Conservation (phyloP, 2,888 invertebrate genomes). For the Synanthedon vespiformis region DNA sequence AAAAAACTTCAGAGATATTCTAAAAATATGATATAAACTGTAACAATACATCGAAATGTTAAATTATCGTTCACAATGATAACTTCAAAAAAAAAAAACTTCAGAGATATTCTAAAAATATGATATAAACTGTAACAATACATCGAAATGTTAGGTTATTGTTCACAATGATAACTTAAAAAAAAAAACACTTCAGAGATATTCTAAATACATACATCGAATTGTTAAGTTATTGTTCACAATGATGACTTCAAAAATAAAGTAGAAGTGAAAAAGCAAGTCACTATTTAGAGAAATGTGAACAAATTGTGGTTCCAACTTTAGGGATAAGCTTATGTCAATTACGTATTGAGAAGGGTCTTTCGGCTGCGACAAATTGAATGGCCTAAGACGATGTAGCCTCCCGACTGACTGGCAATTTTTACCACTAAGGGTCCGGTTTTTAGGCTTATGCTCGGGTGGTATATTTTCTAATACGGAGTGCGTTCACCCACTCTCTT, state of each 20-base stretch:
- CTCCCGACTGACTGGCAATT: conserved; percentile 45
- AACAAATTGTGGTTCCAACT: conserved; percentile 58
- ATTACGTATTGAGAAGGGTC: conserved; percentile 65
- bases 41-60: not conserved
- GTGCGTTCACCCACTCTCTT: not conserved
- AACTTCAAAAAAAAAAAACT: no score
- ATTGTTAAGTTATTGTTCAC: conserved; percentile 1
- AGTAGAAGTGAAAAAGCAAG: conserved; percentile 19
- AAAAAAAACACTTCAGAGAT: no score
- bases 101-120: no score
- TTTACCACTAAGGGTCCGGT: conserved; percentile 45
- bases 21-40: no score
- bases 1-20: no score
- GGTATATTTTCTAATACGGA: not conserved
- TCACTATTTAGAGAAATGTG: conserved; percentile 29
- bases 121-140: no score
- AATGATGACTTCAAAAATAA: no score
- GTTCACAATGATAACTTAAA: no score
- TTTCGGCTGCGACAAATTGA: conserved; percentile 52
- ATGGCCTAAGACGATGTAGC: conserved; percentile 39
- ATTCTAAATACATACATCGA: no score
- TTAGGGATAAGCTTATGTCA: conserved; percentile 61
- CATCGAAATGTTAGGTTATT: no score
- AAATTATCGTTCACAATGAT: no score
- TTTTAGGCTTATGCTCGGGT: conserved; percentile 29